Base-by-base conservation (phyloP, 2,113 vertebrate species). In the Calyptomena viridis region DNA sequence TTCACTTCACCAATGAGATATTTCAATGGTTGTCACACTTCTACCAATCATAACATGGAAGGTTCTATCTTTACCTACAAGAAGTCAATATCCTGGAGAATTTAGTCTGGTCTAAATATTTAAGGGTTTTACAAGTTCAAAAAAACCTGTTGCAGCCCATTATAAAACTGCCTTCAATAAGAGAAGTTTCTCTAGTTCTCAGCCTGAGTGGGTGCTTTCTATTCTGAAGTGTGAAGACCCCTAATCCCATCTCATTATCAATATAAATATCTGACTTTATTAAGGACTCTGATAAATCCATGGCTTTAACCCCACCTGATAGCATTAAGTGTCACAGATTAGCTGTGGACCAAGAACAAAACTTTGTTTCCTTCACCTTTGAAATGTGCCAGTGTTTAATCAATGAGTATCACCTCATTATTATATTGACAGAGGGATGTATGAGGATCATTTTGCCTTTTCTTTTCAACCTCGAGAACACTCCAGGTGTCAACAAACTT, bases 161-260 rank as follows among this genome's bases (percentile, higher is more conserved):
- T 76, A 56, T 39, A 35, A 67, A 84, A 82, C 24, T 50, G 7
- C 16, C 58, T 81, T 58, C n/a, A 53, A 1, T 42, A 78, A 13
- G 9, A 89, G 8, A 87, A 72, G 12, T 49, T 84, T 76, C 47
- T 64, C 69, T 46, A 33, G 39, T 39, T 87, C 83, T 79, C 46
- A 60, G n/a, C n/a, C 5, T 74, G 37, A 84, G 39, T 33, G 55
- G 8, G 14, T 82, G 23, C 33, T 94, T 84, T 93, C 39, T 91
- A 76, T 92, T 89, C 64, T 55, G 73, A 91, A 89, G 68, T 18
- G 52, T 39, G 85, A 89, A 77, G 42, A 47, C 33, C 27, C 66
- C 60, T 93, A 96, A 94, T 91, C 68, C 68, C 39, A 74, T 52
- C 52, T 83, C 52, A 68, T 91, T 91, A 91, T 75, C 81, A 74